These are phyloP conservation scores for Mus spretus DNA, from an alignment of 2,797 vertebrate species.

Conservation along the genomic window DNA sequence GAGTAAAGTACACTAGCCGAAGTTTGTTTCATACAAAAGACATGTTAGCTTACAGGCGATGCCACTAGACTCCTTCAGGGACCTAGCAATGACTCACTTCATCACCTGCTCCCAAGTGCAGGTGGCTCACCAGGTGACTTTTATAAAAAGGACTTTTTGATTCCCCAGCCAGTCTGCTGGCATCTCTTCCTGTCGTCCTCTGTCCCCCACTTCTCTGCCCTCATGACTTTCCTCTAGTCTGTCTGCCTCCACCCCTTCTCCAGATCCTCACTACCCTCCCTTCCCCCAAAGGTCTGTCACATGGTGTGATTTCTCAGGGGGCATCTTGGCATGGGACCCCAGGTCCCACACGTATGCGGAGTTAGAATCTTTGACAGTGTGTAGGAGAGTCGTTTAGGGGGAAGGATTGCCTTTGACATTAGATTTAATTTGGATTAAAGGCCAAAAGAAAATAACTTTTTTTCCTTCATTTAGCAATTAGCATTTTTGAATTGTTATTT, in stretches of 20 bases:
- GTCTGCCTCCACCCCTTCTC: not conserved
- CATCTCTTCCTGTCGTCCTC: not conserved
- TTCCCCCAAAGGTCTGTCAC: not conserved
- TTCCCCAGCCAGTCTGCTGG: not conserved
- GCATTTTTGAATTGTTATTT: conserved; percentile 29
- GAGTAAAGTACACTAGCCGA: not conserved
- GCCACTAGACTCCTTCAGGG: not conserved
- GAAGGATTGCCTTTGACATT: conserved; percentile 15
- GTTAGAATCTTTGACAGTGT: not conserved
- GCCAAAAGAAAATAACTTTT: not conserved
- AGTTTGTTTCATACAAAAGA: not conserved
- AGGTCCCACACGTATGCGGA: not conserved
- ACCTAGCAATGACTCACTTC: not conserved
- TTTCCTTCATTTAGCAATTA: conserved; percentile 4
- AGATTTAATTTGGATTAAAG: conserved; percentile 60
- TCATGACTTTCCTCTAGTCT: not conserved
- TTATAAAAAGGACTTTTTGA: not conserved
- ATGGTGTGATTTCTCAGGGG: not conserved
- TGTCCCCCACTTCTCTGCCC: not conserved
- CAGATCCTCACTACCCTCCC: not conserved
- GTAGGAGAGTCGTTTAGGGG: not conserved
- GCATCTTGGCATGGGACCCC: not conserved
- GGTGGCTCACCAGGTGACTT: not conserved
- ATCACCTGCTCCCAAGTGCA: not conserved
- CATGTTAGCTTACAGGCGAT: not conserved